Evolutionary conservation across 2,888 invertebrate species (phyloP).

Genomic region (Campoletis raptor): DNA sequence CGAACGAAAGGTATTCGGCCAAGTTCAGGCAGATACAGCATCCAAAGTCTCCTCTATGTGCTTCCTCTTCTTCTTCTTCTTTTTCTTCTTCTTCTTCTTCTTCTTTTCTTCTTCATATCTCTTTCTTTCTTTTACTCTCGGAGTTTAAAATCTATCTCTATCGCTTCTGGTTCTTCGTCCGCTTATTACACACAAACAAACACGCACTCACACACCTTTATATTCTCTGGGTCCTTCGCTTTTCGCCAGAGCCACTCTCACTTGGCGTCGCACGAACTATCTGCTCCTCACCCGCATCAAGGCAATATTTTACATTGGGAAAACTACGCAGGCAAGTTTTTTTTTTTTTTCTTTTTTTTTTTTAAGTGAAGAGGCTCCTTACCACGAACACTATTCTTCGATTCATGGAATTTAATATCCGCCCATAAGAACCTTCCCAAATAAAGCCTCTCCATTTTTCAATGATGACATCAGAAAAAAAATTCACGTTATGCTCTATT

Average conservation of each 20-base stretch:
- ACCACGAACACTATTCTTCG: background rate
- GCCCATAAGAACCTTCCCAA: background rate
- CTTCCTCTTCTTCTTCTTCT: conserved; percentile 68
- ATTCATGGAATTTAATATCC: conserved; percentile 2
- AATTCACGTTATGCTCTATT: too few species aligned
- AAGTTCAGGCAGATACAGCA: conserved; percentile 80
- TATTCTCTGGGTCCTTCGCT: conserved; percentile 48
- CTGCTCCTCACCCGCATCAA: background rate
- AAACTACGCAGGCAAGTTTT: conserved; percentile 7
- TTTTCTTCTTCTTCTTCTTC: too few species aligned
- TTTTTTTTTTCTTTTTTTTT: too few species aligned
- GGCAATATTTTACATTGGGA: conserved; percentile 35
- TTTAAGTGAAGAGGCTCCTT: background rate
- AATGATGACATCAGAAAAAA: too few species aligned
- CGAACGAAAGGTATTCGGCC: conserved; percentile 80
- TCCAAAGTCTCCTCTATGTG: conserved; percentile 48
- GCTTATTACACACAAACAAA: conserved; percentile 31
- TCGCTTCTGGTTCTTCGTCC: conserved; percentile 39
- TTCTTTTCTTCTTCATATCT: too few species aligned
- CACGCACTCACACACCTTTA: too few species aligned
- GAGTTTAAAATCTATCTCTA: conserved; percentile 49
- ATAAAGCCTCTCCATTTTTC: background rate
- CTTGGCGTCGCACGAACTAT: conserved; percentile 38
- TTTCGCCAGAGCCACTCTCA: conserved; percentile 36
- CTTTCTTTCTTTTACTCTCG: conserved; percentile 61